Evolutionary conservation across 2,113 vertebrate genomes (phyloP).

Genomic region (Oncorhynchus mykiss): DNA sequence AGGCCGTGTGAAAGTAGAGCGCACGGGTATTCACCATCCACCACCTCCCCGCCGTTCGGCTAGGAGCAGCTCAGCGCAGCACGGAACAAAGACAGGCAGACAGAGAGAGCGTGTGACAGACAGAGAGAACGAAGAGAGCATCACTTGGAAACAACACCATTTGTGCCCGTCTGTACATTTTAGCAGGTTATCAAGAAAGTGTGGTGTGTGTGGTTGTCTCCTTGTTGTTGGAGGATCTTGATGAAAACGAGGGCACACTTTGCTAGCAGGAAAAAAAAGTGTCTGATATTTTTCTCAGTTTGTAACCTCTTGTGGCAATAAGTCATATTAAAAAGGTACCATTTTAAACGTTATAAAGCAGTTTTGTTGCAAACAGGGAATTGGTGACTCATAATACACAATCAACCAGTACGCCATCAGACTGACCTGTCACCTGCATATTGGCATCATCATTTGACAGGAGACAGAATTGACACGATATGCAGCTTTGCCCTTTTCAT

Average conservation of each 20-base stretch:
- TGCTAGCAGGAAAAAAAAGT: not conserved
- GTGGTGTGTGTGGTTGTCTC: not conserved
- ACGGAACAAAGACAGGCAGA: slow-evolving; percentile 59
- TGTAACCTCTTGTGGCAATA: not conserved
- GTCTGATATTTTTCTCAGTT: not conserved
- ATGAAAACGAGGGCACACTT: slow-evolving; percentile 3
- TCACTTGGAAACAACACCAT: slow-evolving; percentile 25
- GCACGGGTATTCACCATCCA: slow-evolving; percentile 32
- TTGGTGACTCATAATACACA: too few species aligned
- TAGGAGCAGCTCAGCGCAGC: slow-evolving; percentile 60
- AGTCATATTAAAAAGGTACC: not conserved
- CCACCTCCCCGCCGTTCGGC: slow-evolving; percentile 36
- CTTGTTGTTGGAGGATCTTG: not conserved
- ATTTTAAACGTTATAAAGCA: too few species aligned
- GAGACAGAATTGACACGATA: slow-evolving; percentile 2
- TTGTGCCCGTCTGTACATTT: slow-evolving; percentile 33
- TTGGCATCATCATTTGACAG: not conserved
- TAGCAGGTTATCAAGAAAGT: slow-evolving; percentile 44
- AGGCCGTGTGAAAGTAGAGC: slow-evolving; percentile 72
- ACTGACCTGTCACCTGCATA: too few species aligned
- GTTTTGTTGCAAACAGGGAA: too few species aligned
- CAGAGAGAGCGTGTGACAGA: slow-evolving; percentile 31
- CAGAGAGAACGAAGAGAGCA: not conserved
- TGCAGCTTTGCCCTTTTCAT: slow-evolving; percentile 66
- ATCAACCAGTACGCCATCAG: too few species aligned